Conservation (phyloP, 1,140 invertebrate genomes). For the Scaptomyza hsui region DNA sequence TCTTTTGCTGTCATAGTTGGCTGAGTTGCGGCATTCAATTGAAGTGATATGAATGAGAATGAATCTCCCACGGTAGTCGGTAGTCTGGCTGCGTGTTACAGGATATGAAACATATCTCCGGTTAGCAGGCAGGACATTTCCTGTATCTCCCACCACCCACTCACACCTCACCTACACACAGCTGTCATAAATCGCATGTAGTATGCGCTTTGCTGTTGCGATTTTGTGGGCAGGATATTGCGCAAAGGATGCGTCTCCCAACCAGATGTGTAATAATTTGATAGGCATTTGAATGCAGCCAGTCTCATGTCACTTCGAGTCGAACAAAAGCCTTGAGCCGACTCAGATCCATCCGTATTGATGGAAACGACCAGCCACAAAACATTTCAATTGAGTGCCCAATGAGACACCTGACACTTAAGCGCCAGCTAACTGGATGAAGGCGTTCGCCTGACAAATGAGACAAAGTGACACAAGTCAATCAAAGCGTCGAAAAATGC, state of each 20-base stretch:
- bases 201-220: constrained; percentile 39
- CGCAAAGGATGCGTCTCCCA: constrained; percentile 60
- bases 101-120: constrained; percentile 84
- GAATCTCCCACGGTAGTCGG: constrained; percentile 45
- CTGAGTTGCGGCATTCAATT: constrained; percentile 59
- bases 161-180: constrained; percentile 20
- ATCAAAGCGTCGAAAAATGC: constrained; percentile 75
- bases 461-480: constrained; percentile 84
- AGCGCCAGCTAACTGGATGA: constrained; percentile 46
- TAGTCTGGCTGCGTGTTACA: constrained; percentile 53
- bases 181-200: constrained; percentile 78
- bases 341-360: constrained; percentile 9
- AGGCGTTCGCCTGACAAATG: constrained; percentile 81
- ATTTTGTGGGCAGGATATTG: constrained; percentile 75
- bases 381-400: constrained; percentile 74
- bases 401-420: constrained; percentile 79
- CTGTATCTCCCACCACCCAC: constrained; percentile 32
- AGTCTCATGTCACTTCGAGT: constrained; percentile 60
- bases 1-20: constrained; percentile 65
- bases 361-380: constrained; percentile 10
- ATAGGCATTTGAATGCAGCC: constrained; percentile 76
- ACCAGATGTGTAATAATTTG: constrained; percentile 63
- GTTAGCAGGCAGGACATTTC: constrained; percentile 83
- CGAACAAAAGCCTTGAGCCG: constrained; percentile 25
- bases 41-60: constrained; percentile 40